Evolutionary conservation across 2,113 vertebrate species (phyloP), one percentile per base, ranked within the genome.

Genomic region (Athene cunicularia): DNA sequence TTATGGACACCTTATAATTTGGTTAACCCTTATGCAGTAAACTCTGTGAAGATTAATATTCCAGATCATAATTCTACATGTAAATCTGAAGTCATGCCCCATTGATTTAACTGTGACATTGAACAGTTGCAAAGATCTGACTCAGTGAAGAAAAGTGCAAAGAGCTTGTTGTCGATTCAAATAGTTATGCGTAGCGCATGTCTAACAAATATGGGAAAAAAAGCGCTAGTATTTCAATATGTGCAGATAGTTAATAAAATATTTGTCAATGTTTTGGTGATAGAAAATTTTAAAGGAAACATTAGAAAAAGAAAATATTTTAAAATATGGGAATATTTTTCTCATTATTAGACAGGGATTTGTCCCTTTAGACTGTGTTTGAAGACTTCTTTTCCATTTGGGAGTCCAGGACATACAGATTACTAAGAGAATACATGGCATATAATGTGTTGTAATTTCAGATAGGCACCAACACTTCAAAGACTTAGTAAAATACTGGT

Each of bases 131-230:
- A 75, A 43, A 82, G 10, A 33, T 37, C 24, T 55, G 21, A 8
- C 22, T 8, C 13, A 9, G 14, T 47, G 76, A 47, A 41, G 49
- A 67, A 19, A 33, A 62, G 6, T 58, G 33, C 33, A 71, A 45
- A 37, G n/a, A 8, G 9, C 27, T 92, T 88, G 14, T 43, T 47
- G 16, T 52, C 63, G 28, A 24, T 85, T 79, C 74, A 39, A 52
- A n/a, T 19, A 68, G 32, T 43, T 70, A 60, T 23, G 8, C 28
- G 64, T 8, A 53, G 11, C 1, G 0, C 33, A 50, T 1, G 1
- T 27, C 28, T 60, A 52, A 70, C 3, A 55, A 60, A 74, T 19
- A 5, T 11, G 8, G 26, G 64, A 12, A 60, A 92, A 73, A 22
- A n/a, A 37, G 41, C 27, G 16, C 12, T 60, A 7, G 3, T 32